Conservation (phyloP, 2,888 invertebrate species). For the Halocaridina rubra region DNA sequence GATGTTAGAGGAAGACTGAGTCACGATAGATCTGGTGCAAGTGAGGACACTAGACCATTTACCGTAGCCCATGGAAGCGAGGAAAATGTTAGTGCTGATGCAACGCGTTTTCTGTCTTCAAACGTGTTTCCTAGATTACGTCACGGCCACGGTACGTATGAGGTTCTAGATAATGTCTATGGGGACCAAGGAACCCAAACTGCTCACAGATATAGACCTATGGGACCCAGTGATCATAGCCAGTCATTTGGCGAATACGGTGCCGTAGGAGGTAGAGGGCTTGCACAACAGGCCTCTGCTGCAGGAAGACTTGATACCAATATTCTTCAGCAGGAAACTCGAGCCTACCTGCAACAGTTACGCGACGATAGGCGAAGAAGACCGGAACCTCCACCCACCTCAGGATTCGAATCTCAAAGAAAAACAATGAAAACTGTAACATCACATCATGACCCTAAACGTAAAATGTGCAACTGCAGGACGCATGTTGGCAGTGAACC, state of each 20-base stretch:
- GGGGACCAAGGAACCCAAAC: too few species aligned
- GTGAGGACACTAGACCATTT: not conserved
- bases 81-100: not conserved
- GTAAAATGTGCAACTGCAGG: conserved; percentile 21
- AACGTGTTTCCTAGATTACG: too few species aligned
- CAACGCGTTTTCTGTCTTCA: too few species aligned
- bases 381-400: not conserved
- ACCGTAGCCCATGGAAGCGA: not conserved
- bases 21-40: not conserved
- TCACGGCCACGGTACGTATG: too few species aligned
- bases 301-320: conserved; percentile 20
- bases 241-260: too few species aligned
- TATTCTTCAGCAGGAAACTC: conserved; percentile 30
- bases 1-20: not conserved
- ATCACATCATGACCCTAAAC: not conserved
- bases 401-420: conserved; percentile 9
- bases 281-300: not conserved
- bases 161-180: too few species aligned
- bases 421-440: not conserved
- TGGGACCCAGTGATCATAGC: too few species aligned
- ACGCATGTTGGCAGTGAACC: not conserved
- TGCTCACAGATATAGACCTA: too few species aligned
- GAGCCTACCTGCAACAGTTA: conserved; percentile 39
- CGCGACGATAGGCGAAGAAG: not conserved
- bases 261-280: conserved; percentile 1